Evolutionary conservation across 2,113 vertebrate species (phyloP).

Genomic region (Osmerus mordax): DNA sequence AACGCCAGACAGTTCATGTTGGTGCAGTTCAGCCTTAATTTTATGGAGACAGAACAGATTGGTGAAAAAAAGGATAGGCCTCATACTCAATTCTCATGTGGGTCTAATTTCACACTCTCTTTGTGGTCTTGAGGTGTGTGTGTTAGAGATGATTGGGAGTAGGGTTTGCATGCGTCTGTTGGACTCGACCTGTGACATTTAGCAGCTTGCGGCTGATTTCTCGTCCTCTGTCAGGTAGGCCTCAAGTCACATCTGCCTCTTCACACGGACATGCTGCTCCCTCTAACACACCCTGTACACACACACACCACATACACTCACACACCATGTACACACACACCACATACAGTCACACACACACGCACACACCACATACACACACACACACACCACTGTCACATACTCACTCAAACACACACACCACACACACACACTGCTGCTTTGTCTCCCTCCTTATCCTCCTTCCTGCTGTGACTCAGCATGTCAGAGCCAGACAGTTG

Average conservation of each 20-base stretch:
- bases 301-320: not conserved
- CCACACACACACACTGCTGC: no score
- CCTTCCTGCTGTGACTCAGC: no score
- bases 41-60: slow-evolving; percentile 45
- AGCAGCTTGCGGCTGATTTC: slow-evolving; percentile 19
- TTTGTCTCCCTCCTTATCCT: no score
- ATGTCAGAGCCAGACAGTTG: no score
- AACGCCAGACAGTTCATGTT: no score
- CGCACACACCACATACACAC: no score
- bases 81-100: slow-evolving; percentile 43
- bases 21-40: not conserved
- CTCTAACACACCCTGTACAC: not conserved
- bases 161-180: slow-evolving; percentile 23
- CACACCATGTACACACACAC: no score
- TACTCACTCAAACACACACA: no score
- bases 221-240: slow-evolving; percentile 5
- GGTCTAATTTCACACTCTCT: slow-evolving; percentile 36
- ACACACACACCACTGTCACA: no score
- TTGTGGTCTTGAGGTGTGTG: slow-evolving; percentile 41
- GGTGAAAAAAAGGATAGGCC: slow-evolving; percentile 42
- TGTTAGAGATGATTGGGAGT: slow-evolving; percentile 27
- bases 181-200: slow-evolving; percentile 55
- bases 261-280: slow-evolving; percentile 21
- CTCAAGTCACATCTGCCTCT: slow-evolving; percentile 19
- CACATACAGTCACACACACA: no score